Conservation (phyloP, 2,113 vertebrate species). For the Cryptoleucopteryx plumbea region DNA sequence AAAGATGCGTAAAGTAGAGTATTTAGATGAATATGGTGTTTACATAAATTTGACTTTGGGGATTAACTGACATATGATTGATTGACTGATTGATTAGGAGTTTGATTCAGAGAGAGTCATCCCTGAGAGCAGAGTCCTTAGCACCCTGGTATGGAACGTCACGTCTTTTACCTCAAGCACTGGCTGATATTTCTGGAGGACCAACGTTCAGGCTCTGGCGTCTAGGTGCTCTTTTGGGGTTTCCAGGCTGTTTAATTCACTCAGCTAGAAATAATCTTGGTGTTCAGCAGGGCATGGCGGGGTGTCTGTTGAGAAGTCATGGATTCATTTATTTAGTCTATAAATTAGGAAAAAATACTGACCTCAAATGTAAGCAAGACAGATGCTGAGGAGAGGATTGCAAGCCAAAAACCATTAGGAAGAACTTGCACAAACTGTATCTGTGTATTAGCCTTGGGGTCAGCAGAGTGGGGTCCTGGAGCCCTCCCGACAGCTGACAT, state of each 20-base stretch:
- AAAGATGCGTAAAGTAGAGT: not conserved
- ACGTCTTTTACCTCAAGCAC: not conserved
- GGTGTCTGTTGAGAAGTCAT: not conserved
- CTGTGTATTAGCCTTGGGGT: not conserved
- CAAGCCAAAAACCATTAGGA: conserved; percentile 38
- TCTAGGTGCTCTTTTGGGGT: not conserved
- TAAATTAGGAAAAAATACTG: conserved; percentile 29
- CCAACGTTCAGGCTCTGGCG: not conserved
- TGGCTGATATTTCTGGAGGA: not conserved
- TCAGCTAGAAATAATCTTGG: conserved; percentile 10
- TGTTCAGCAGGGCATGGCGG: not conserved
- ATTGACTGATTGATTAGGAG: not conserved
- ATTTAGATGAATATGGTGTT: not conserved
- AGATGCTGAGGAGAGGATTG: conserved; percentile 1
- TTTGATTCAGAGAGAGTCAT: not conserved
- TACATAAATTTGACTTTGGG: not conserved
- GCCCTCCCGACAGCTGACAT: not conserved
- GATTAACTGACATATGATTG: not conserved
- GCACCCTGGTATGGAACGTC: not conserved
- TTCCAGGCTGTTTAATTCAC: conserved; percentile 14
- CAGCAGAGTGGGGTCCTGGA: not conserved
- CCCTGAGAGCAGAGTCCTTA: not conserved
- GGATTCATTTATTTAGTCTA: conserved; percentile 30
- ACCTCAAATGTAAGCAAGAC: not conserved
- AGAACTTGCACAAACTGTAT: not conserved